Conservation (phyloP, 2,888 invertebrate genomes). For the Pasiphila rectangulata region DNA sequence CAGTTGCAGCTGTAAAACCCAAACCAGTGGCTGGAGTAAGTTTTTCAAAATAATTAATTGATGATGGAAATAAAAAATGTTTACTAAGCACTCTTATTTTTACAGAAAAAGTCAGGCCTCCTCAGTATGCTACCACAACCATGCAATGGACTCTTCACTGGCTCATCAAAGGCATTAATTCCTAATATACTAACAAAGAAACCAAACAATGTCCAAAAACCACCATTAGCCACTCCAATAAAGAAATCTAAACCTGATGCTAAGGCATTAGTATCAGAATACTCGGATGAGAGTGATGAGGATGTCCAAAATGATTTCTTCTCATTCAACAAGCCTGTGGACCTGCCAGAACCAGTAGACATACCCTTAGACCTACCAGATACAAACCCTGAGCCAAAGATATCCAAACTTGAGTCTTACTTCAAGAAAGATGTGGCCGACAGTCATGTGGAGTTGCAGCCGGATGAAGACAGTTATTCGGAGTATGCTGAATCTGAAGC, state of each 20-base stretch:
- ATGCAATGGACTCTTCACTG: slow-evolving; percentile 62
- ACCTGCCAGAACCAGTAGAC: slow-evolving; percentile 59
- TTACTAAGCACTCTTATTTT: background rate
- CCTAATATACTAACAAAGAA: slow-evolving; percentile 72
- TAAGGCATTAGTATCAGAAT: slow-evolving; percentile 44
- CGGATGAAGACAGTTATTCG: slow-evolving; percentile 27
- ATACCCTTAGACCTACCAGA: slow-evolving; percentile 50
- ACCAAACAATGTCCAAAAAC: slow-evolving; percentile 43
- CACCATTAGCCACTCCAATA: slow-evolving; percentile 38
- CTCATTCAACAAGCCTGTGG: slow-evolving; percentile 73
- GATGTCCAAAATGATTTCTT: slow-evolving; percentile 78
- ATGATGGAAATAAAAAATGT: background rate
- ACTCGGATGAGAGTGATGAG: slow-evolving; percentile 74
- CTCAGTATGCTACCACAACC: slow-evolving; percentile 87
- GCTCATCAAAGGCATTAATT: slow-evolving; percentile 57
- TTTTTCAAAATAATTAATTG: slow-evolving; percentile 12
- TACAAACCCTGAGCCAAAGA: slow-evolving; percentile 30
- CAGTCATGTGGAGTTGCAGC: slow-evolving; percentile 33
- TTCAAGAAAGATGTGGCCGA: slow-evolving; percentile 55
- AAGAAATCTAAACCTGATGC: slow-evolving; percentile 46
- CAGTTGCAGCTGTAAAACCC: slow-evolving; percentile 60
- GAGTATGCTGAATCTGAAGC: slow-evolving; percentile 34
- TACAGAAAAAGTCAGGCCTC: slow-evolving; percentile 83
- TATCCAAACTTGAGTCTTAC: slow-evolving; percentile 58
- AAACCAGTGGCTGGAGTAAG: slow-evolving; percentile 75